Percentiles rank a stretch among this genome's conserved stretches.
Evolutionary conservation across 2,797 vertebrate genomes (phyloP).

Genomic region (Sebastes steindachneri): DNA sequence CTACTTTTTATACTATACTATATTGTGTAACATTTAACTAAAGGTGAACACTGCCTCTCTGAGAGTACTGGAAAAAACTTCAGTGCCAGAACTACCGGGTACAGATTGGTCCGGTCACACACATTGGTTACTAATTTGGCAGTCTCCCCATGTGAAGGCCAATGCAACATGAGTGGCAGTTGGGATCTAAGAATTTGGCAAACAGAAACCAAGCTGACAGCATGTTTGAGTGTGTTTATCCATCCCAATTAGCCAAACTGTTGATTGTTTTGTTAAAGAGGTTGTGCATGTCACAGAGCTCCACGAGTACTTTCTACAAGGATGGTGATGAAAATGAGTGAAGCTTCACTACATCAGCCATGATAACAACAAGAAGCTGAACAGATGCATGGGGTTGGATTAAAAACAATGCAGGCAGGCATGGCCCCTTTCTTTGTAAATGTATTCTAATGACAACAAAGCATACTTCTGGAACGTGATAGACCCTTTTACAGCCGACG

Average conservation of each 20-base stretch:
- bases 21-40: background rate
- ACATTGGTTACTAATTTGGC: conserved; percentile 10
- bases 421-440: background rate
- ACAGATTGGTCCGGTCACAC: background rate
- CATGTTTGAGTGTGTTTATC: background rate
- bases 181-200: background rate
- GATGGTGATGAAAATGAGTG: background rate
- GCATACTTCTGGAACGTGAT: background rate
- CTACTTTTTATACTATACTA: background rate
- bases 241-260: background rate
- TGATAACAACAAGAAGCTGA: background rate
- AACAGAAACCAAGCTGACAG: background rate
- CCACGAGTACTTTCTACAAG: background rate
- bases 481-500: no score
- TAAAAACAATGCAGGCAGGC: background rate
- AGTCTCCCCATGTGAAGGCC: background rate
- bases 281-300: background rate
- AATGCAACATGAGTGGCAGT: background rate
- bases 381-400: background rate
- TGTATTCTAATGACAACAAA: background rate
- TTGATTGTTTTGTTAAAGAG: background rate
- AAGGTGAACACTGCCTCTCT: background rate
- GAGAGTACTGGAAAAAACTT: background rate
- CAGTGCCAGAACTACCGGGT: background rate
- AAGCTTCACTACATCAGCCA: background rate